phyloP scores from a whole-genome alignment of 1,140 invertebrate genomes.

The Amphibalanus amphitrite region DNA sequence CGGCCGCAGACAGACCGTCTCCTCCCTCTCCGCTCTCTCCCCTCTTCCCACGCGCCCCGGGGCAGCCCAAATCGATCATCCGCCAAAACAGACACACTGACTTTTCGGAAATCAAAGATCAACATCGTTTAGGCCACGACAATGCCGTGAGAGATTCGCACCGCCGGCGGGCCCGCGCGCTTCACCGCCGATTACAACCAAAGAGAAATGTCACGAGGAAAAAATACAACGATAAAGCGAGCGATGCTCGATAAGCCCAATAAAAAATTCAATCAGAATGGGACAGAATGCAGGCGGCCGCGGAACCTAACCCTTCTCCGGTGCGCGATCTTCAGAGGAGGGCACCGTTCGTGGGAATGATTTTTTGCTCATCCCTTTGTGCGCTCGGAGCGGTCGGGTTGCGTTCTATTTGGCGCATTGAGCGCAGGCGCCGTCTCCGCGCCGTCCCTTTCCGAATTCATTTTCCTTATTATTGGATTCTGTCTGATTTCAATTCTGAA shows the following conservation, averaged over 20 bases:
- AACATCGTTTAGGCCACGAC: not conserved
- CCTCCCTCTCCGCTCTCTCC: too few relatives aligned
- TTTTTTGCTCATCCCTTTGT: slow-evolving; percentile 1
- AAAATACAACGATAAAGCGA: not conserved
- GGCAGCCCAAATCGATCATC: not conserved
- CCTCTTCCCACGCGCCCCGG: too few relatives aligned
- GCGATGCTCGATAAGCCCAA: not conserved
- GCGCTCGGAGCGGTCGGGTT: not conserved
- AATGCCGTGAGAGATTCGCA: not conserved
- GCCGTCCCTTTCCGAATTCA: not conserved
- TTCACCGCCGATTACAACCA: not conserved
- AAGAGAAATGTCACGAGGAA: not conserved
- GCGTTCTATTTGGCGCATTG: not conserved
- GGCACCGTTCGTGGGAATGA: not conserved
- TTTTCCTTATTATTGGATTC: not conserved
- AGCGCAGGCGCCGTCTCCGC: not conserved
- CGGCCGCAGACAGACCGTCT: too few relatives aligned
- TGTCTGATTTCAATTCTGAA: not conserved
- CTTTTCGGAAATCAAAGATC: slow-evolving; percentile 1
- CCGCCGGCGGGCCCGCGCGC: too few relatives aligned
- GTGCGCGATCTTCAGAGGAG: not conserved
- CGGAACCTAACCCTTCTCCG: not conserved
- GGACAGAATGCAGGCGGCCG: not conserved
- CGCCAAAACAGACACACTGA: not conserved
- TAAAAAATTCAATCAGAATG: slow-evolving; percentile 2